A percentile compares a stretch with the other conserved stretches of the same genome.
phyloP scores from a whole-genome alignment of 2,888 invertebrate species.

The Drosophila neonasuta region DNA sequence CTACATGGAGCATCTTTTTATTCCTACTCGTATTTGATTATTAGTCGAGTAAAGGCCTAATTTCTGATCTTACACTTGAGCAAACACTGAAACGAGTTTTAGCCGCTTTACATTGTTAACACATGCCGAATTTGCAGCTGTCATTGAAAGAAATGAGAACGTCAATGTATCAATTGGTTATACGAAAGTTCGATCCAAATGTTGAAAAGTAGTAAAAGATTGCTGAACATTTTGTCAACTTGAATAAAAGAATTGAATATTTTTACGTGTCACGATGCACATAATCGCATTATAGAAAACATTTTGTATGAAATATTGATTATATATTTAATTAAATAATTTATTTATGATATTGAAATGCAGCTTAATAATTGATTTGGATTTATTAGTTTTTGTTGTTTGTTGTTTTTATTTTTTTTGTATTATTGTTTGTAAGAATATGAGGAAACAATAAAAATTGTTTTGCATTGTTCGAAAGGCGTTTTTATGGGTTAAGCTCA shows the following conservation, averaged over 20 bases:
- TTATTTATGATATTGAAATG: not conserved
- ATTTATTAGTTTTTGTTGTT: not conserved
- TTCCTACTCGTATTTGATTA: too few relatives aligned
- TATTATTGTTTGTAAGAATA: not conserved
- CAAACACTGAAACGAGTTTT: slow-evolving; percentile 6
- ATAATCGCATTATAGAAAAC: too few relatives aligned
- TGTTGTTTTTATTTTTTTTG: not conserved
- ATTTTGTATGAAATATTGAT: not conserved
- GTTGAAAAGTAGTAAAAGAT: too few relatives aligned
- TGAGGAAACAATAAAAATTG: not conserved
- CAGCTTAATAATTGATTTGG: not conserved
- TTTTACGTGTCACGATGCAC: too few relatives aligned
- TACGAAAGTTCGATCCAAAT: too few relatives aligned
- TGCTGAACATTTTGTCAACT: too few relatives aligned
- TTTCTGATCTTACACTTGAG: slow-evolving; percentile 9
- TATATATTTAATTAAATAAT: not conserved
- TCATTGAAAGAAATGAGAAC: not conserved
- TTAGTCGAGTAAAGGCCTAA: not conserved
- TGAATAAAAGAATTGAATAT: too few relatives aligned
- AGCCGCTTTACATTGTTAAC: not conserved
- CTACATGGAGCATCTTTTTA: too few relatives aligned
- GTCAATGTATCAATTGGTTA: too few relatives aligned
- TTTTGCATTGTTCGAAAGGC: not conserved
- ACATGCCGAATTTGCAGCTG: not conserved
- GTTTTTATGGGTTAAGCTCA: slow-evolving; percentile 6